Percentiles rank a stretch among this genome's conserved stretches.
These are phyloP conservation scores for Cacoxenus indagator DNA, from an alignment of 2,888 invertebrate species.

Conservation along the genomic window DNA sequence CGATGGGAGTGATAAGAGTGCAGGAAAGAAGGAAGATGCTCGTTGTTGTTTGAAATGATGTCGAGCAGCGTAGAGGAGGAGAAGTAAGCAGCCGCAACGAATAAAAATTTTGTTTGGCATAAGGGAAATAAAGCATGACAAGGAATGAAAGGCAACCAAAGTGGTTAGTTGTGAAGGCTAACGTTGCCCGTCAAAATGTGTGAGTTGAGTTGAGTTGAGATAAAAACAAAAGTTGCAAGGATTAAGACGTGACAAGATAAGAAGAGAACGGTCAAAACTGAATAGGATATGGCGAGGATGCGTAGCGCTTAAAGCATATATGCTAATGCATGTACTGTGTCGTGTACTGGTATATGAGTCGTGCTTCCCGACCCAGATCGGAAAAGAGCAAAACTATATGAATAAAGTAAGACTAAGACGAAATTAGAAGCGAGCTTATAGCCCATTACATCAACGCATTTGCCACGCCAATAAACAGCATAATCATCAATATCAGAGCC, in stretches of 20 bases:
- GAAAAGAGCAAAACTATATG: slow-evolving; percentile 6
- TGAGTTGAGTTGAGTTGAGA: not conserved
- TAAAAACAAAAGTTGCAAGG: slow-evolving; percentile 13
- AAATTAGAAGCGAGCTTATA: slow-evolving; percentile 54
- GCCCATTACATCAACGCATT: slow-evolving; percentile 29
- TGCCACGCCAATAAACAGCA: not conserved
- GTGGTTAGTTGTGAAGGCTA: slow-evolving; percentile 15
- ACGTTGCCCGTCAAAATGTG: not conserved
- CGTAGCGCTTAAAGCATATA: not conserved
- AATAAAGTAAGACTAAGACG: slow-evolving; percentile 20
- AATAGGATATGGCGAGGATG: slow-evolving; percentile 30
- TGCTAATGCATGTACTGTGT: not conserved
- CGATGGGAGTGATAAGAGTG: slow-evolving; percentile 32
- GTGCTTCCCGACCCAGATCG: too few relatives aligned
- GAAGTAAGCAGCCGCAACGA: slow-evolving; percentile 1
- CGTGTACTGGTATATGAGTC: too few relatives aligned
- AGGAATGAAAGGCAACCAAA: slow-evolving; percentile 36
- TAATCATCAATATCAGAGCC: not conserved
- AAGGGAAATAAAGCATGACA: slow-evolving; percentile 37
- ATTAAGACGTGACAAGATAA: too few relatives aligned
- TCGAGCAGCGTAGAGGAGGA: not conserved
- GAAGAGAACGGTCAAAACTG: too few relatives aligned
- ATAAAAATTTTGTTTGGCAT: slow-evolving; percentile 13
- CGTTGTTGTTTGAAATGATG: slow-evolving; percentile 21
- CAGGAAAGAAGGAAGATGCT: slow-evolving; percentile 25